Evolutionary conservation across 2,113 vertebrate species (phyloP).

Genomic region (Gopherus flavomarginatus): DNA sequence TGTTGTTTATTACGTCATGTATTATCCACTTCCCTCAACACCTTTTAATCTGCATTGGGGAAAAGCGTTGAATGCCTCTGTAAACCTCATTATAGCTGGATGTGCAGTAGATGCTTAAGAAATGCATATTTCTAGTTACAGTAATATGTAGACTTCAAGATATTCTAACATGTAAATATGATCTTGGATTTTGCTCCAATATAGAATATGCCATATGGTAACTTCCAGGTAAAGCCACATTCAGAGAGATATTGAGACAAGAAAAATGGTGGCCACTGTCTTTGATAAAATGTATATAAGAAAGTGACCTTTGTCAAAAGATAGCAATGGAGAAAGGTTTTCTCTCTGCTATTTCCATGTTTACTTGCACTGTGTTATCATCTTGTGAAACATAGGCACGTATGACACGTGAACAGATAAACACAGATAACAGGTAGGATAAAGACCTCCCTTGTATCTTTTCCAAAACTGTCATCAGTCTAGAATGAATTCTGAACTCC

Average conservation of each 20-base stretch:
- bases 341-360: constrained; percentile 54
- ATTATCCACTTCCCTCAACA: background rate
- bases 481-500: constrained; percentile 51
- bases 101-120: background rate
- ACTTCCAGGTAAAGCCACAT: background rate
- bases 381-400: constrained; percentile 63
- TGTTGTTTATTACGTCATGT: background rate
- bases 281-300: constrained; percentile 35
- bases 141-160: background rate
- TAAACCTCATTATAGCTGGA: background rate
- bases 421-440: constrained; percentile 68
- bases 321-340: constrained; percentile 12
- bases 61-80: background rate
- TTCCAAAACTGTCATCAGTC: constrained; percentile 35
- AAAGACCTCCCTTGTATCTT: constrained; percentile 55
- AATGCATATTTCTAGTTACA: background rate
- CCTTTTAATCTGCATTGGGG: background rate
- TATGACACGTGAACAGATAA: constrained; percentile 69
- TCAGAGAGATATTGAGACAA: background rate
- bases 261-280: background rate
- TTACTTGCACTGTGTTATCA: constrained; percentile 62
- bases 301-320: constrained; percentile 41
- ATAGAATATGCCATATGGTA: background rate
- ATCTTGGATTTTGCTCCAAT: background rate
- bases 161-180: background rate